Evolutionary conservation across 2,888 invertebrate species (phyloP), one percentile per base, ranked within the genome.

Genomic region (Plusia festucae): DNA sequence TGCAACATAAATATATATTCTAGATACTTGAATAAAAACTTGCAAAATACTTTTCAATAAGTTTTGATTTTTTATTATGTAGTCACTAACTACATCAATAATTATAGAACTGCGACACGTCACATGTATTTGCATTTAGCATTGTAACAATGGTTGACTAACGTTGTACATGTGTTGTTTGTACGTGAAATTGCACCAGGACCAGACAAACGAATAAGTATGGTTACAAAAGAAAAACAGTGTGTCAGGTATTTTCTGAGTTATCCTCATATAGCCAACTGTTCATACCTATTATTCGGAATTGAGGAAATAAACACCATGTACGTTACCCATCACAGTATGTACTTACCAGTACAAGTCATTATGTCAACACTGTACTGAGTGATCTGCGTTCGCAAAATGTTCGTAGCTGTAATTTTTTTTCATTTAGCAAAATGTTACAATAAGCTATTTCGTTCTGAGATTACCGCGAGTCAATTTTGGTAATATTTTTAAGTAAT

Each of bases 161-260:
- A 73, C 63, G 60, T 27, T 65, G 20, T 62, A 60, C n/a, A n/a
- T n/a, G n/a, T 62, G 8, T 22, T 63, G 40, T 65, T 66, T 55
- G 52, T 54, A 49, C 54, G 65, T 57, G 46, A 60, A 55, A 65
- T 68, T 70, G 70, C 70, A 63, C 67, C 68, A 74, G 63, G 58
- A 63, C 67, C 68, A 74, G 63, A 58, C 74, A 62, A 44, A 34
- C 53, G 53, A 69, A 46, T 57, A 62, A n/a, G 20, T 24, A 24
- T 5, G 5, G 5, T 20, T 49, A 18, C 46, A 11, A 53, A 59
- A 11, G 34, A 65, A 74, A 60, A 66, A 57, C 56, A 51, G 32
- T 79, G 79, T 76, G 18, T 79, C 74, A 53, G 64, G 61, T 72
- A 64, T 68, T 61, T 71, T 68, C 68, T 62, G 74, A 76, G 60